Evolutionary conservation across 2,888 invertebrate species (phyloP), one percentile per base, ranked within the genome.

Genomic region (Aproaerema taeniolella): DNA sequence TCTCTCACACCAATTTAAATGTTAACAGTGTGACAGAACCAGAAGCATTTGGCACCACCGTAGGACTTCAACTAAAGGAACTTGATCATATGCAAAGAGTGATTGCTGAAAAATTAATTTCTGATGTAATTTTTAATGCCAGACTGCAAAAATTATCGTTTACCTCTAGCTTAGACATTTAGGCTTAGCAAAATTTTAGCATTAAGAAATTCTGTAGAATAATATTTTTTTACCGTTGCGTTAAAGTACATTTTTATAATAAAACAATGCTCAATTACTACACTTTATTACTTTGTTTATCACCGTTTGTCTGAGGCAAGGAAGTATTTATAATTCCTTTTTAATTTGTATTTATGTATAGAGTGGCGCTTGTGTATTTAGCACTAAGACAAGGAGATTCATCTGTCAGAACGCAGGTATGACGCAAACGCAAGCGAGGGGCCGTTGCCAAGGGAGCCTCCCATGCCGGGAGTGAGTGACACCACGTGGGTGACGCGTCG

Each of bases 91-190:
- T 49, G 34, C 68, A 69, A 48, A 47, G 59, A 38, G 49, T 43
- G 14, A 50, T 62, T 15, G 67, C 68, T 0, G 62, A 69, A 39
- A 69, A 67, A 55, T 43, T 70, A n/a, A 68, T 70, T 8, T 66
- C 66, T 0, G 67, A 67, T 11, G 47, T 67, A 8, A 58, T 69
- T 41, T 67, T 58, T 39, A 49, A 53, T 34, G 67, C 47, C 7
- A 55, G 67, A 51, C 33, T 65, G 12, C 53, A 58, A 1, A 58
- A 55, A 47, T 49, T 68, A 24, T 52, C 41, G 2, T 39, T 46
- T 5, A 42, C 50, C 10, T 43, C 58, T 1, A 43, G 11, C 8
- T 29, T 58, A 16, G 15, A 11, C 16, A 28, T 28, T 6, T 30
- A 30, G 13, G n/a, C n/a, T n/a, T n/a, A n/a, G n/a, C n/a, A n/a